These are phyloP conservation scores for Drosophila punjabiensis DNA, from an alignment of 1,140 invertebrate species.

Conservation along the genomic window DNA sequence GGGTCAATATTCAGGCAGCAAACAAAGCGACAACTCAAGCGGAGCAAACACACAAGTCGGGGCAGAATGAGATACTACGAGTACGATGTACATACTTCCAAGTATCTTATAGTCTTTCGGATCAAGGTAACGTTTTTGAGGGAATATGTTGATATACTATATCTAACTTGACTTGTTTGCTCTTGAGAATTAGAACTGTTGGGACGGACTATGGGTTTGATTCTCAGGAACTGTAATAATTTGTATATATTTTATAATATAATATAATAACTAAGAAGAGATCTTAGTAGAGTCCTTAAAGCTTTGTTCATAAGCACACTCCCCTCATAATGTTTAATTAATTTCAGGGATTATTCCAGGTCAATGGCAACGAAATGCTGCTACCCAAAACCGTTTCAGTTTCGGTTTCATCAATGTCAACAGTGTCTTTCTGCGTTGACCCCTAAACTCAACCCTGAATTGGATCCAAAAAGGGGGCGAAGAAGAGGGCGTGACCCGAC, in stretches of 20 bases:
- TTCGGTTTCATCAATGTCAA: conserved; percentile 12
- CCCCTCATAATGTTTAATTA: not conserved
- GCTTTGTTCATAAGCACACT: not conserved
- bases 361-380: conserved; percentile 13
- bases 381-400: not conserved
- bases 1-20: conserved; percentile 10
- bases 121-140: conserved; percentile 2
- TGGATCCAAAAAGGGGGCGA: not conserved
- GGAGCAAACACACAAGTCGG: conserved; percentile 10
- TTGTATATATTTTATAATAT: not conserved
- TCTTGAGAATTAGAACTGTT: not conserved
- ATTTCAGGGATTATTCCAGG: conserved; percentile 2
- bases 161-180: not conserved
- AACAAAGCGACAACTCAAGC: conserved; percentile 23
- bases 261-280: not conserved
- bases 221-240: not conserved
- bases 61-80: conserved; percentile 3
- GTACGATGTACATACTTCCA: too few relatives aligned
- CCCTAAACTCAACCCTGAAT: conserved; percentile 10
- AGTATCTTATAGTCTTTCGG: not conserved
- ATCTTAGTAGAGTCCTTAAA: not conserved
- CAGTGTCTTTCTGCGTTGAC: not conserved
- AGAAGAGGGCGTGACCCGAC: conserved; percentile 18
- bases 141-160: not conserved
- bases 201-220: not conserved